A percentile compares a stretch with the other conserved stretches of the same genome.
Evolutionary conservation across 2,113 vertebrate species (phyloP).

Genomic region (Callopanchax toddi): DNA sequence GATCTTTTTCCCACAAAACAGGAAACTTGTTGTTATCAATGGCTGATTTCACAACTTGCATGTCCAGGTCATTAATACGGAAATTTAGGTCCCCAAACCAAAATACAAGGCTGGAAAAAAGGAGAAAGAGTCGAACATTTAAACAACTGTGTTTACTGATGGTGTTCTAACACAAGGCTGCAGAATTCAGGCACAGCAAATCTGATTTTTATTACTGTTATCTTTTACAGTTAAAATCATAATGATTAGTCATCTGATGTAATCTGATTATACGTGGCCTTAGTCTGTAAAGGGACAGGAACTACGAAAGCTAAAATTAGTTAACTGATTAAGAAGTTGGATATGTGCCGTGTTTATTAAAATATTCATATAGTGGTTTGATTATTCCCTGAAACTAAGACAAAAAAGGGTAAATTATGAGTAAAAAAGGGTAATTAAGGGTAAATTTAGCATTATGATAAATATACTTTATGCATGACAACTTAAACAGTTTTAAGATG

Average conservation of each 20-base stretch:
- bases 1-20: slow-evolving; percentile 94
- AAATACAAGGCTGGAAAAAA: slow-evolving; percentile 88
- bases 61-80: slow-evolving; percentile 92
- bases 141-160: neutral
- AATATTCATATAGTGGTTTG: too few species aligned
- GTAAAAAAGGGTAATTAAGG: too few species aligned
- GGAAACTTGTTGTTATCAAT: slow-evolving; percentile 89
- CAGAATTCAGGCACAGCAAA: too few species aligned
- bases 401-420: too few species aligned
- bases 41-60: slow-evolving; percentile 92
- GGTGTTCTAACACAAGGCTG: too few species aligned
- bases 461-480: too few species aligned
- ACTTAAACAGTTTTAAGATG: too few species aligned
- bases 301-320: neutral
- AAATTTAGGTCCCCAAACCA: slow-evolving; percentile 99
- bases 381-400: too few species aligned
- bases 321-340: neutral
- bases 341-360: neutral
- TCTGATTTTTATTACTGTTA: too few species aligned
- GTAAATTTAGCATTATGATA: too few species aligned
- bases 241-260: neutral
- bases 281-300: neutral
- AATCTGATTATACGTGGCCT: neutral
- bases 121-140: neutral
- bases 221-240: neutral